Conservation (phyloP, 2,113 vertebrate genomes). For the Rhynchopsitta pachyrhyncha region DNA sequence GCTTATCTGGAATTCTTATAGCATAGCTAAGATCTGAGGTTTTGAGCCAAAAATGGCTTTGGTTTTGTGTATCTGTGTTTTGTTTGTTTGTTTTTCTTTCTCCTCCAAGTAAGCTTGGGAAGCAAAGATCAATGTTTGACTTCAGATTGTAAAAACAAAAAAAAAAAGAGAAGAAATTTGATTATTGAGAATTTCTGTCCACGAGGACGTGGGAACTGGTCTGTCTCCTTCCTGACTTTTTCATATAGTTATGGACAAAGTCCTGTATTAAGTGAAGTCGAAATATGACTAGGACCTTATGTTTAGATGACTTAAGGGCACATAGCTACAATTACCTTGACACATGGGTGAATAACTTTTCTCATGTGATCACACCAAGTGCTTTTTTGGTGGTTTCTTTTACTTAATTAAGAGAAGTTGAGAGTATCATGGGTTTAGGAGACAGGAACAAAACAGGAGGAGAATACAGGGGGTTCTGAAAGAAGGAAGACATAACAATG, state of each 20-base stretch:
- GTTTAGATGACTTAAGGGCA: slow-evolving; percentile 11
- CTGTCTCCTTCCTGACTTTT: not conserved
- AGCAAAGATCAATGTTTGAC: not conserved
- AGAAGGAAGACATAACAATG: not conserved
- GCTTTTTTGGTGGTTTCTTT: not conserved
- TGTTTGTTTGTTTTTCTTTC: no score
- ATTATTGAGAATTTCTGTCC: not conserved
- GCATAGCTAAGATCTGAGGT: not conserved
- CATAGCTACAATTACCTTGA: not conserved
- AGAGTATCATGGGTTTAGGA: not conserved
- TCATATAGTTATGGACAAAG: not conserved
- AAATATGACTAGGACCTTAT: not conserved
- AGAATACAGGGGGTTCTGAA: not conserved
- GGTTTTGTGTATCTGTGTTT: not conserved
- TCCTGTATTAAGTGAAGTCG: not conserved
- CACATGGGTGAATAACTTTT: not conserved
- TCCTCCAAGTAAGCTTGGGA: not conserved
- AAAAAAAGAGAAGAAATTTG: not conserved
- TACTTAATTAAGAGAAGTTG: not conserved
- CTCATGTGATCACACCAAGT: not conserved
- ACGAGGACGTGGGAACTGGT: not conserved
- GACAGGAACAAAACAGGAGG: not conserved
- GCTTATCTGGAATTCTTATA: not conserved
- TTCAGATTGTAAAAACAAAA: not conserved
- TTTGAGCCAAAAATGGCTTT: not conserved